Evolutionary conservation across 2,888 invertebrate species (phyloP).

Genomic region (Acrobasis consociella): DNA sequence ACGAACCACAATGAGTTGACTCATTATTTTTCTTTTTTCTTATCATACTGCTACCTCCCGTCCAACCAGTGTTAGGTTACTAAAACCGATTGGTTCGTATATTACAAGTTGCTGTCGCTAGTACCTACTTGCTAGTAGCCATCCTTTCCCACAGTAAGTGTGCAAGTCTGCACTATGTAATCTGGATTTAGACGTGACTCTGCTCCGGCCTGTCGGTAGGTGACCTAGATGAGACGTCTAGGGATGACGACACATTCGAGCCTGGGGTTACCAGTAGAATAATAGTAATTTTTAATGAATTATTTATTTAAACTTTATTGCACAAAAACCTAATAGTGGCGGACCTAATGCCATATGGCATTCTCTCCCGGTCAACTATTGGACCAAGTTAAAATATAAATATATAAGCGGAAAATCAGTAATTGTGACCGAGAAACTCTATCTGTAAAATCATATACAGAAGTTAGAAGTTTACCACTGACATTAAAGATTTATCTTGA

Average conservation of each 20-base stretch:
- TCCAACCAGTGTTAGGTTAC: not conserved
- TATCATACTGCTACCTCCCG: not conserved
- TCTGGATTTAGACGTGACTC: not conserved
- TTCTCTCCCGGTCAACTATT: no score
- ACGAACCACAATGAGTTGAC: no score
- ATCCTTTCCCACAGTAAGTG: not conserved
- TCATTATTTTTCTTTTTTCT: no score
- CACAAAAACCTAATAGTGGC: no score
- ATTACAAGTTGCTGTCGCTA: not conserved
- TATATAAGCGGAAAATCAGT: no score
- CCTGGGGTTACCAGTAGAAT: not conserved
- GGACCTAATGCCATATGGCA: no score
- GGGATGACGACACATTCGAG: not conserved
- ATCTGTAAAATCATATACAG: no score
- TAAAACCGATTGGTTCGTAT: not conserved
- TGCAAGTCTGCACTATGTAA: slow-evolving; percentile 6
- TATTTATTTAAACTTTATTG: no score
- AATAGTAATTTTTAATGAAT: no score
- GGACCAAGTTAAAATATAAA: no score
- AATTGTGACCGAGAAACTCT: no score
- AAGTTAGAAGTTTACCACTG: not conserved
- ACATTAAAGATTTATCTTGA: no score
- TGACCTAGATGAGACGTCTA: not conserved
- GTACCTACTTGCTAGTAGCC: not conserved
- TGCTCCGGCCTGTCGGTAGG: not conserved